Evolutionary conservation across 2,797 vertebrate genomes (phyloP).

Genomic region (Picus viridis): DNA sequence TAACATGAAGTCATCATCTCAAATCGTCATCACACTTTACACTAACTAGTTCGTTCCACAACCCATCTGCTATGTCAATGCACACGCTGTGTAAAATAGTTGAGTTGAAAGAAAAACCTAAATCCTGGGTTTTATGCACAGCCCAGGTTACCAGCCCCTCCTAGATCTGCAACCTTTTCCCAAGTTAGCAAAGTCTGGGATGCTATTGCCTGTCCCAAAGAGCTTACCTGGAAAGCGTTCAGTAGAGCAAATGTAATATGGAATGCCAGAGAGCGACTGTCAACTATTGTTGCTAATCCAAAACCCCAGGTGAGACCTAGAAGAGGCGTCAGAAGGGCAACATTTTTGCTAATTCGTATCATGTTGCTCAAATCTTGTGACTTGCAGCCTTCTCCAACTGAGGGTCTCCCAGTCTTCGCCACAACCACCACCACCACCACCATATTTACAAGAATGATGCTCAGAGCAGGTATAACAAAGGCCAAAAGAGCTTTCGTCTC

Average conservation of each 20-base stretch:
- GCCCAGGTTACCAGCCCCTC: not conserved
- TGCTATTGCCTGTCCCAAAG: not conserved
- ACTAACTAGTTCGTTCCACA: not conserved
- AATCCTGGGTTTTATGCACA: not conserved
- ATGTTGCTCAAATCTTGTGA: slow-evolving; percentile 71
- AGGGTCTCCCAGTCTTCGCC: slow-evolving; percentile 71
- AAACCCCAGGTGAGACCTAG: slow-evolving; percentile 81
- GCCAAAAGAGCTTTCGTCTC: slow-evolving; percentile 72
- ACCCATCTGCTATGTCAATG: not conserved
- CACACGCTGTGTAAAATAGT: accelerated
- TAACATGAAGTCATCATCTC: not conserved
- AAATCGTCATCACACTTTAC: not conserved
- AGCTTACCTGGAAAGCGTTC: slow-evolving; percentile 80
- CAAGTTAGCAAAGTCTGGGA: not conserved
- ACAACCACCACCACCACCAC: slow-evolving; percentile 75
- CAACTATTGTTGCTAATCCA: slow-evolving; percentile 54
- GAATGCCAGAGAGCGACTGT: not conserved
- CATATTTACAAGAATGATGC: slow-evolving; percentile 76
- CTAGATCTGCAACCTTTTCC: not conserved
- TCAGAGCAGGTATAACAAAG: slow-evolving; percentile 72
- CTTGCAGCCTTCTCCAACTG: slow-evolving; percentile 70
- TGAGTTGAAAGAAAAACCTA: not conserved
- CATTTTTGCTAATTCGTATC: slow-evolving; percentile 74
- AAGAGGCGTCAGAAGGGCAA: slow-evolving; percentile 79
- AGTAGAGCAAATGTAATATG: slow-evolving; percentile 70